Conservation (phyloP, 2,888 invertebrate genomes). For the Thereva nobilitata region DNA sequence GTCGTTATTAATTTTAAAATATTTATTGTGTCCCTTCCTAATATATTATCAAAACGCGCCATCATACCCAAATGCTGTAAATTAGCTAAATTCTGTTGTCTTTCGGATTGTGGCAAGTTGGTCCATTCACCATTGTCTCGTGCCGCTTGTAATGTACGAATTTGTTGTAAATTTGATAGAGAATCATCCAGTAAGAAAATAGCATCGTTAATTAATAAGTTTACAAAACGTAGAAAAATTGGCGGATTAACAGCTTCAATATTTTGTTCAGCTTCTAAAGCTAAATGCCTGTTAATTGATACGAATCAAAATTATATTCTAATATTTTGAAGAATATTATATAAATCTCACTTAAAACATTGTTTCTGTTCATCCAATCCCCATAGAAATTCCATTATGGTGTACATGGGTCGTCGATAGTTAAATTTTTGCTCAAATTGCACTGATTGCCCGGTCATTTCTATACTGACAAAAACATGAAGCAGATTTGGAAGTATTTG, state of each 20-base stretch:
- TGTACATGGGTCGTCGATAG: conserved; percentile 93
- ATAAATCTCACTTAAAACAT: conserved; percentile 69
- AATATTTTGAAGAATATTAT: too few relatives aligned
- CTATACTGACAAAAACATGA: conserved; percentile 95
- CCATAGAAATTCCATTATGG: conserved; percentile 91
- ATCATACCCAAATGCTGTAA: conserved; percentile 79
- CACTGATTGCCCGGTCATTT: conserved; percentile 95
- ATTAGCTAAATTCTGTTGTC: conserved; percentile 72
- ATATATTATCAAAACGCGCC: conserved; percentile 88
- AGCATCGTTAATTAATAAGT: conserved; percentile 96
- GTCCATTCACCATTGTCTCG: conserved; percentile 77
- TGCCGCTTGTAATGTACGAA: conserved; percentile 78
- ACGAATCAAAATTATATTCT: too few relatives aligned
- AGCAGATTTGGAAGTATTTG: conserved; percentile 80
- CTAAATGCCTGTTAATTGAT: conserved; percentile 64
- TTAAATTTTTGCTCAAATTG: conserved; percentile 97
- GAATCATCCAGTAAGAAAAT: conserved; percentile 94
- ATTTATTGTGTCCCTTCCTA: conserved; percentile 82
- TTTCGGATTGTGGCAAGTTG: conserved; percentile 69
- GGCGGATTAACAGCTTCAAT: conserved; percentile 92
- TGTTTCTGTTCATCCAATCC: conserved; percentile 75
- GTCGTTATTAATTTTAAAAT: conserved; percentile 78
- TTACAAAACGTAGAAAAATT: conserved; percentile 90
- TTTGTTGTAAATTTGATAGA: conserved; percentile 83
- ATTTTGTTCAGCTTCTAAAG: conserved; percentile 77